phyloP scores from a whole-genome alignment of 2,888 invertebrate genomes.

The Fissipunctia ypsillon region DNA sequence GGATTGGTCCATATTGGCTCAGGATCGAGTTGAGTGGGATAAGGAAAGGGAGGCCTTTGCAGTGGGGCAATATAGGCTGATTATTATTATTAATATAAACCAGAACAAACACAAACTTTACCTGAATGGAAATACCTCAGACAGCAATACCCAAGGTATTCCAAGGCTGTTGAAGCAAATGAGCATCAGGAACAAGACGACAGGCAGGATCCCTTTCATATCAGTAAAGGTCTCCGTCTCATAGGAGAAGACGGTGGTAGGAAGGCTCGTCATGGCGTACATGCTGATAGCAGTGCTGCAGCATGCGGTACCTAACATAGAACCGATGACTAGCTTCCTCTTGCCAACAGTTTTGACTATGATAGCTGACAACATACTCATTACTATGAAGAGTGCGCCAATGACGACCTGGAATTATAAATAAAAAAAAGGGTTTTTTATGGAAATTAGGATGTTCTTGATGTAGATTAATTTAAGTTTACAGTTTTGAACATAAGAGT shows the following conservation, averaged over 20 bases:
- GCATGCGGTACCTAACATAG: slow-evolving; percentile 78
- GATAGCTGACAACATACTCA: slow-evolving; percentile 81
- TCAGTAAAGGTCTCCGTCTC: slow-evolving; percentile 81
- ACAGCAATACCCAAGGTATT: slow-evolving; percentile 90
- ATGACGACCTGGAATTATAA: slow-evolving; percentile 80
- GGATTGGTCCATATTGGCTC: no score
- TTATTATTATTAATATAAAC: no score
- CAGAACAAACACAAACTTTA: slow-evolving; percentile 63
- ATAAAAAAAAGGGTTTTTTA: not conserved
- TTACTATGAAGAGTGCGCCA: slow-evolving; percentile 80
- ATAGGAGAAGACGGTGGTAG: slow-evolving; percentile 81
- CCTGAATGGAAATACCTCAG: slow-evolving; percentile 91
- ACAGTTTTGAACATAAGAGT: not conserved
- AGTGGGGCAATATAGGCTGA: no score
- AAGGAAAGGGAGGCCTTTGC: no score
- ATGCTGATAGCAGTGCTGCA: slow-evolving; percentile 81
- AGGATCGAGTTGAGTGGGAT: no score
- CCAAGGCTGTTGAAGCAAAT: slow-evolving; percentile 83
- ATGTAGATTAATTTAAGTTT: not conserved
- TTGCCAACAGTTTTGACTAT: slow-evolving; percentile 83
- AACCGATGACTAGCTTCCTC: slow-evolving; percentile 81
- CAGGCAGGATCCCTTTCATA: slow-evolving; percentile 82
- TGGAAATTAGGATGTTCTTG: no score
- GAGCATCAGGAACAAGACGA: slow-evolving; percentile 82
- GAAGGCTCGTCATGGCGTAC: slow-evolving; percentile 75